These are phyloP conservation scores for Hirundichthys speculiger DNA, from an alignment of 2,113 vertebrate genomes.

Conservation along the genomic window DNA sequence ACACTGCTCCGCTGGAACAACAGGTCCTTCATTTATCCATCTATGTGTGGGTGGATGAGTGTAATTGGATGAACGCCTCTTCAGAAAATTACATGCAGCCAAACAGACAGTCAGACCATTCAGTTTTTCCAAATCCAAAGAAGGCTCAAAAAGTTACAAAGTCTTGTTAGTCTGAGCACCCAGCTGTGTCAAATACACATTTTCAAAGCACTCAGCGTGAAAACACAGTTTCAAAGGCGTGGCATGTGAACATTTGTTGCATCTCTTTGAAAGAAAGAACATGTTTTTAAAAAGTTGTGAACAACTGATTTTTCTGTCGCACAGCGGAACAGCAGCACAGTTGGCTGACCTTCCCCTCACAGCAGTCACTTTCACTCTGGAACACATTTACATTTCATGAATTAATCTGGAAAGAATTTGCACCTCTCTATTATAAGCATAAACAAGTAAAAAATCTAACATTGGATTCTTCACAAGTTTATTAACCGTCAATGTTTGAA, in stretches of 20 bases:
- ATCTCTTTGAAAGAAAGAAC: neutral
- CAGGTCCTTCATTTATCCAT: neutral
- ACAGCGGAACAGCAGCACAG: neutral
- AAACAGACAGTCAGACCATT: neutral
- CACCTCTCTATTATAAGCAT: neutral
- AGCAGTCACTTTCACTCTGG: no score
- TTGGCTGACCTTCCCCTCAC: neutral
- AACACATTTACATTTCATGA: neutral
- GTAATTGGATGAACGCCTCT: constrained; percentile 6
- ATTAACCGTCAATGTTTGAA: no score
- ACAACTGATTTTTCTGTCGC: neutral
- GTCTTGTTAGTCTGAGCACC: neutral
- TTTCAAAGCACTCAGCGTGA: neutral
- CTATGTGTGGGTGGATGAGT: neutral
- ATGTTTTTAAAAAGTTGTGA: neutral
- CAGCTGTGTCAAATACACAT: neutral
- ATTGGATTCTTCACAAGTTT: neutral
- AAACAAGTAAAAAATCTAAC: neutral
- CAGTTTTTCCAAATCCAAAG: neutral
- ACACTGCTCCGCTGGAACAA: neutral
- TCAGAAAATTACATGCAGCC: neutral
- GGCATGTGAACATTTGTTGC: neutral
- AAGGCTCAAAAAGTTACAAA: neutral
- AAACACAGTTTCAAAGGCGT: neutral
- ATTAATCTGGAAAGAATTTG: no score